Evolutionary conservation across 2,113 vertebrate species (phyloP), one percentile per base, ranked within the genome.

Genomic region (Xiphias gladius): DNA sequence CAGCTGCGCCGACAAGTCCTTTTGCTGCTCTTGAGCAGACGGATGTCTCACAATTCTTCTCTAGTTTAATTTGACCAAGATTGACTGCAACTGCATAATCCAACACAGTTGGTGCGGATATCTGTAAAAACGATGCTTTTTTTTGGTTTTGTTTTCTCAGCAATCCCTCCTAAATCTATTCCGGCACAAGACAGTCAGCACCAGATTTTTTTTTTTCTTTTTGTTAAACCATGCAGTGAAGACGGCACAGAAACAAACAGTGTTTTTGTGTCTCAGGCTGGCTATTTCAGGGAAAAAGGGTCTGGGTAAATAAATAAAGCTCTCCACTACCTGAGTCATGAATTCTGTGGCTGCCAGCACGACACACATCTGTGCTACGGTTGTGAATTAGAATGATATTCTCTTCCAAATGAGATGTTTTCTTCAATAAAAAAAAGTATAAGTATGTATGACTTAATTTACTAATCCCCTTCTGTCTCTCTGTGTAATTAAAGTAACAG

Each of bases 151-250:
- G 32, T 35, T 9, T 50, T 50, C 14, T 50, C 19, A 20, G 48
- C 9, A 54, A n/a, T 52, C 52, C 22, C 22, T 50, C 22, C 22
- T 10, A 5, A n/a, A 13, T 52, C 8, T 58, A 46, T n/a, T 30
- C 30, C 20, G 2, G 54, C 41, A 11, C 5, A 14, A 64, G 16
- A 10, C 57, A 37, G 14, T 17, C 43, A 52, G 58, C 10, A 13
- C 7, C 67, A 55, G 10, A 63, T 63, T 71, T 43, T 26, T 64
- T 43, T n/a, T n/a, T n/a, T n/a, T n/a, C n/a, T n/a, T n/a, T n/a
- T n/a, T n/a, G n/a, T 24, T 20, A 26, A 32, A 32, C 7, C 2
- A 3, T 1, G 30, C 20, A 61, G 30, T 37, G 10, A 54, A 30
- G 7, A 50, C 2, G 20, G 48, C n/a, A 35, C 6, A 35, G 3